A percentile compares a stretch with the other conserved stretches of the same genome.
Conservation (phyloP, 23 tunicate species). For the Styela clava region DNA sequence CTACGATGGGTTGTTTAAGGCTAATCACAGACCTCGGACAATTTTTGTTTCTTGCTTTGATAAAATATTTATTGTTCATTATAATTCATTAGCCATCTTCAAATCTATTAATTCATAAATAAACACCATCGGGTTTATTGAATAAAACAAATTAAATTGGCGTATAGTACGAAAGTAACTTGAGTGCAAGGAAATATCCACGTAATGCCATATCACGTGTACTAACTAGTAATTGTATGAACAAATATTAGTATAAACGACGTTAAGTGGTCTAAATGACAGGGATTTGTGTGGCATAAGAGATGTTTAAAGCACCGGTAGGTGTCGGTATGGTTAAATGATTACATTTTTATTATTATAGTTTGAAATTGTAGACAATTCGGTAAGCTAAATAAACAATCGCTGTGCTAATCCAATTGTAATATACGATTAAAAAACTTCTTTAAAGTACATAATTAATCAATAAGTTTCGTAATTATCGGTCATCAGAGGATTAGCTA, state of each 20-base stretch:
- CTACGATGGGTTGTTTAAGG: too few relatives aligned
- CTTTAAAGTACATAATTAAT: background rate
- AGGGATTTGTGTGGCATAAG: conserved; percentile 24
- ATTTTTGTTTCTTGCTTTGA: too few relatives aligned
- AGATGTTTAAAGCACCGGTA: background rate
- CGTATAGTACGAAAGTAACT: too few relatives aligned
- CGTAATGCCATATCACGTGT: background rate
- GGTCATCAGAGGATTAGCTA: background rate
- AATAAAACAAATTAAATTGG: too few relatives aligned
- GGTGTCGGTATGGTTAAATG: conserved; percentile 2
- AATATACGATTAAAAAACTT: background rate
- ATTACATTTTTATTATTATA: background rate
- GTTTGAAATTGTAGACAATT: background rate
- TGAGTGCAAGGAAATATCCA: too few relatives aligned
- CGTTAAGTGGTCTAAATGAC: conserved; percentile 27
- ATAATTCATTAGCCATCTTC: too few relatives aligned
- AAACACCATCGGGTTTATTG: too few relatives aligned
- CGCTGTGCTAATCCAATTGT: background rate
- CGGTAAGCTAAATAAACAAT: background rate
- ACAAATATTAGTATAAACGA: conserved; percentile 3
- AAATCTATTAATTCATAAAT: too few relatives aligned
- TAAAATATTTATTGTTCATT: too few relatives aligned
- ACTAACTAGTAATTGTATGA: conserved; percentile 11
- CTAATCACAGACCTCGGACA: too few relatives aligned
- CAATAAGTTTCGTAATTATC: background rate